These are phyloP conservation scores for Ptyas mucosa DNA, from an alignment of 2,113 vertebrate species.

Conservation along the genomic window DNA sequence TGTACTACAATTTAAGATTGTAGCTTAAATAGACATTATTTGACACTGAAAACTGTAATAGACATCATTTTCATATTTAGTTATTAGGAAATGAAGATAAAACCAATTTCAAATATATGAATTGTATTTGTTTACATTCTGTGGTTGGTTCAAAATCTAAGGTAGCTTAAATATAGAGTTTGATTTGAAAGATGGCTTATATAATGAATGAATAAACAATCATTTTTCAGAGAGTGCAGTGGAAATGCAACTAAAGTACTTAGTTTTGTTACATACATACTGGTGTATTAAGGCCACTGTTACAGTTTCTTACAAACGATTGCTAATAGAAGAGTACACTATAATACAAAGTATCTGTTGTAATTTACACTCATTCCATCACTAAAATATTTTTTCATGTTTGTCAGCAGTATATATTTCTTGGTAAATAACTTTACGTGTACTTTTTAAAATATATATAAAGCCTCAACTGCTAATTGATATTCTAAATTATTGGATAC, in stretches of 20 bases:
- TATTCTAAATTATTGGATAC: background rate
- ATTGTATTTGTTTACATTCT: background rate
- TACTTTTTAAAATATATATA: background rate
- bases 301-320: background rate
- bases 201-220: background rate
- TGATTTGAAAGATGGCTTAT: background rate
- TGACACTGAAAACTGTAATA: background rate
- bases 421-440: background rate
- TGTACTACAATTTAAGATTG: background rate
- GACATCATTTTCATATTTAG: background rate
- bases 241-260: background rate
- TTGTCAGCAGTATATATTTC: background rate
- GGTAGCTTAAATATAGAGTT: background rate
- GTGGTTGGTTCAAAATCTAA: background rate
- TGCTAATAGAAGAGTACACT: background rate
- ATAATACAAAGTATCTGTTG: background rate
- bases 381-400: background rate
- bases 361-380: background rate
- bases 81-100: background rate
- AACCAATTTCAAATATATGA: background rate
- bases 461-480: background rate
- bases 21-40: background rate
- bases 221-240: background rate
- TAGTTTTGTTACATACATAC: background rate
- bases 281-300: background rate